Evolutionary conservation across 2,113 vertebrate genomes (phyloP).

Genomic region (Sylvietta virens): DNA sequence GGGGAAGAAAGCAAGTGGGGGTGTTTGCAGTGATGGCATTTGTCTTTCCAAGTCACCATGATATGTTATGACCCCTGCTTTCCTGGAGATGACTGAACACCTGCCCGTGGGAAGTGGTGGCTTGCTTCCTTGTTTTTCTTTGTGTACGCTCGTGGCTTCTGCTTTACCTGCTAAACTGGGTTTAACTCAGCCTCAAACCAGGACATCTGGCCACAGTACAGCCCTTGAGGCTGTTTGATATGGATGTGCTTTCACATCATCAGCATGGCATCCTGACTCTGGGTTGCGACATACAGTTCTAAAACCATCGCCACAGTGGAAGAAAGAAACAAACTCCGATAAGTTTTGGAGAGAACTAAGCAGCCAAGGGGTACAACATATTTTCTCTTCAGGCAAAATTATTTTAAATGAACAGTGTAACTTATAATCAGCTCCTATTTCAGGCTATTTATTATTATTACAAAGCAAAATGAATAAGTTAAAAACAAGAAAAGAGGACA

Average conservation of each 20-base stretch:
- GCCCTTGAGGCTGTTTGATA: not conserved
- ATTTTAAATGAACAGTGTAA: not conserved
- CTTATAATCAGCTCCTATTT: not conserved
- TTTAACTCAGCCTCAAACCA: not conserved
- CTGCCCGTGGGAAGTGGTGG: fast-evolving
- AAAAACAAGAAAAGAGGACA: not conserved
- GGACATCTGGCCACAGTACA: fast-evolving
- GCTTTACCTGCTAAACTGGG: not conserved
- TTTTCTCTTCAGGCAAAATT: not conserved
- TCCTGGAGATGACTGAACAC: not conserved
- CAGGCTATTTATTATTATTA: not conserved
- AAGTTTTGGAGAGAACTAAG: not conserved
- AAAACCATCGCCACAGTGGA: not conserved
- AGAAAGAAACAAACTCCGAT: not conserved
- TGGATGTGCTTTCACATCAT: not conserved
- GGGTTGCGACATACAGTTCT: not conserved
- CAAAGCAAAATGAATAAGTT: not conserved
- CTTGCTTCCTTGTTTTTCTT: not conserved
- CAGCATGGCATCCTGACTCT: not conserved
- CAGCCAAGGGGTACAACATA: not conserved
- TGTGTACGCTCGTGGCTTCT: fast-evolving
- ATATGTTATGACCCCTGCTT: fast-evolving
- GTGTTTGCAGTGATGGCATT: fast-evolving
- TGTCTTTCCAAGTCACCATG: not conserved
- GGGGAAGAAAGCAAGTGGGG: not conserved